phyloP scores from a whole-genome alignment of 2,113 vertebrate genomes.

The Ginglymostoma cirratum region DNA sequence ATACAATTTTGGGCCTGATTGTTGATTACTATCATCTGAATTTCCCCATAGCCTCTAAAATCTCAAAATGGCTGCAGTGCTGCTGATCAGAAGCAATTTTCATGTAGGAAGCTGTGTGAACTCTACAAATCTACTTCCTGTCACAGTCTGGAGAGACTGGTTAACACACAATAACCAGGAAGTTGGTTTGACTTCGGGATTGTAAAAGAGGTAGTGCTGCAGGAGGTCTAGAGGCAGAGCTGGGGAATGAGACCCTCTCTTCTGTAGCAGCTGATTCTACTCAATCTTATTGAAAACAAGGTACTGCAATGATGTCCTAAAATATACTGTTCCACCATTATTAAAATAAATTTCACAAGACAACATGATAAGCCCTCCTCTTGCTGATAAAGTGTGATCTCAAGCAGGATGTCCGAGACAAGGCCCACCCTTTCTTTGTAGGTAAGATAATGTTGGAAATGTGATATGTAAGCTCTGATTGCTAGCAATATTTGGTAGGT shows the following conservation, averaged over 20 bases:
- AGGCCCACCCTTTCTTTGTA: background rate
- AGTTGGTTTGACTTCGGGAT: background rate
- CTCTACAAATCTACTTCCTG: background rate
- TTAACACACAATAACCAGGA: background rate
- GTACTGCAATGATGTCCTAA: background rate
- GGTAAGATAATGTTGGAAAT: background rate
- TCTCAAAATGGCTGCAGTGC: background rate
- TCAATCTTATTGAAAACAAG: background rate
- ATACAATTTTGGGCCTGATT: background rate
- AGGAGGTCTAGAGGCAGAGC: background rate
- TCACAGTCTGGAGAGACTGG: background rate
- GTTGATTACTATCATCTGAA: background rate
- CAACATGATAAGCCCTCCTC: background rate
- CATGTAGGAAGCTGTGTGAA: background rate
- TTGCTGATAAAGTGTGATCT: background rate
- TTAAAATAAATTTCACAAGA: background rate
- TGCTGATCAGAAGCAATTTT: background rate
- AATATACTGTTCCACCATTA: background rate
- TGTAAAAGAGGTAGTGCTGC: background rate
- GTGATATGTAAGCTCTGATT: background rate
- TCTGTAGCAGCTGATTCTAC: background rate
- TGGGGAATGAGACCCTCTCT: background rate
- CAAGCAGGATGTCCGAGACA: background rate
- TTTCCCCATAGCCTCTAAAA: background rate
- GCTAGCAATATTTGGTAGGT: background rate